Conservation (phyloP, 2,113 vertebrate genomes). For the Poecilia latipinna region DNA sequence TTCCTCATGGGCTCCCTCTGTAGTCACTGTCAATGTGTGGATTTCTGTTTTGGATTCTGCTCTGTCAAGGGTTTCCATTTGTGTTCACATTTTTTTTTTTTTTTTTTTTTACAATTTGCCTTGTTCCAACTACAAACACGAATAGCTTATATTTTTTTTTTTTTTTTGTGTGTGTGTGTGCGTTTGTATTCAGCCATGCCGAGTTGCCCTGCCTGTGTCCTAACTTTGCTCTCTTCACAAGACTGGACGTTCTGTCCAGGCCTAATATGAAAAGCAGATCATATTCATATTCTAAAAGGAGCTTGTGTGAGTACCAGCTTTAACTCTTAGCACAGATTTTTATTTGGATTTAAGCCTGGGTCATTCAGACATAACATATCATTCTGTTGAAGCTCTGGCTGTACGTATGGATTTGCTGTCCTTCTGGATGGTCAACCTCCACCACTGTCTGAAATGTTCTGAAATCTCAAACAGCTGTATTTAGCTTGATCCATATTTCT, state of each 20-base stretch:
- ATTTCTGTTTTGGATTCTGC: constrained; percentile 8
- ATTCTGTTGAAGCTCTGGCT: not conserved
- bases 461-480: not conserved
- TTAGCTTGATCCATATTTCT: not conserved
- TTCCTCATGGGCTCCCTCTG: constrained; percentile 52
- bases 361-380: no score
- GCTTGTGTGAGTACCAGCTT: no score
- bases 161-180: not conserved
- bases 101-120: not conserved
- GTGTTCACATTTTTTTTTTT: not conserved
- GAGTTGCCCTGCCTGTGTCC: no score
- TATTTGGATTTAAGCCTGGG: not conserved
- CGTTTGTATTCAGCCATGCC: no score
- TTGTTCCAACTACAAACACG: not conserved
- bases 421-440: no score
- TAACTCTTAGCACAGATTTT: not conserved
- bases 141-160: not conserved
- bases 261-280: no score
- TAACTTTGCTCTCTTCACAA: not conserved
- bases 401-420: not conserved
- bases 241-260: not conserved
- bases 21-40: constrained; percentile 14
- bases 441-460: not conserved
- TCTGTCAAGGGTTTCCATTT: not conserved
- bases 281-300: no score